phyloP scores from a whole-genome alignment of 2,888 invertebrate species.

The Leptinotarsa rubiginosa region DNA sequence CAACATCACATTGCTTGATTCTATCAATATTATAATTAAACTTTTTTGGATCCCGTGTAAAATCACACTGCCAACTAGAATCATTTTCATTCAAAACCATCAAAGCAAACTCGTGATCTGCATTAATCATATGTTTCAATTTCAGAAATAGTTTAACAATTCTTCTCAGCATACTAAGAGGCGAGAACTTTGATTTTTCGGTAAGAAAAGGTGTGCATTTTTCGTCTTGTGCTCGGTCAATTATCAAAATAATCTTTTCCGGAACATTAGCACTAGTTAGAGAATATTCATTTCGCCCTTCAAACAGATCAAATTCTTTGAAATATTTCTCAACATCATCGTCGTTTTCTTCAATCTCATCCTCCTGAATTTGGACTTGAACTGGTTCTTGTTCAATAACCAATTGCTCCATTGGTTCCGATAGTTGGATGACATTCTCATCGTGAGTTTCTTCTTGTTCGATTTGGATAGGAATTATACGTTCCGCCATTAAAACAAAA shows the following conservation, averaged over 20 bases:
- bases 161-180: conserved; percentile 74
- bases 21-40: conserved; percentile 71
- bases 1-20: conserved; percentile 68
- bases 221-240: conserved; percentile 73
- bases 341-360: conserved; percentile 33
- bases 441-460: conserved; percentile 35
- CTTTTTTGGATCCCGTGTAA: conserved; percentile 73
- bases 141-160: conserved; percentile 74
- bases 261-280: conserved; percentile 45
- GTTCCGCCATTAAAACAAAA: conserved; percentile 37
- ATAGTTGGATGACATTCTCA: conserved; percentile 34
- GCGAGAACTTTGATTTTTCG: conserved; percentile 70
- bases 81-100: conserved; percentile 70
- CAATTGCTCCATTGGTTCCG: conserved; percentile 44
- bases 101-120: conserved; percentile 74
- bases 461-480: conserved; percentile 47
- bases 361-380: conserved; percentile 38
- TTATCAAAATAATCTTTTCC: conserved; percentile 74
- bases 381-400: conserved; percentile 33
- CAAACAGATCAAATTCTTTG: conserved; percentile 49
- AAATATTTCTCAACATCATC: conserved; percentile 44
- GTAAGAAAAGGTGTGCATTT: conserved; percentile 69
- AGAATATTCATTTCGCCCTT: conserved; percentile 37
- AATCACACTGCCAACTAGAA: conserved; percentile 71
- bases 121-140: conserved; percentile 73